Evolutionary conservation across 1,140 invertebrate species (phyloP), one percentile per base, ranked within the genome.

Genomic region (Eciton burchellii): DNA sequence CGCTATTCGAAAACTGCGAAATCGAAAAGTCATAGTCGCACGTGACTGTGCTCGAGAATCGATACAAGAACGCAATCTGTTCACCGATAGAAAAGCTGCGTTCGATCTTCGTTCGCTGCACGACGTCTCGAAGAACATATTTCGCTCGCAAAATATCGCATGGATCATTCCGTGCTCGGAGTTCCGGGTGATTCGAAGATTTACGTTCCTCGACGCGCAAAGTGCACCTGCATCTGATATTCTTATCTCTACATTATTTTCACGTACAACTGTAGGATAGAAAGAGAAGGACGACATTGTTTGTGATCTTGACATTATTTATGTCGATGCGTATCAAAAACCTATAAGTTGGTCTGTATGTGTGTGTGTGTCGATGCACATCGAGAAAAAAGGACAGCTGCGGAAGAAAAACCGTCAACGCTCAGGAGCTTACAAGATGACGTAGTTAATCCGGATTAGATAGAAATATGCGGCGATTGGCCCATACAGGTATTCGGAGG

Each of bases 21-120:
- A 77, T 62, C 63, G 57, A 24, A 66, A 65, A 72, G 43, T 49
- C 24, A 47, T 43, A 19, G 56, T 41, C 35, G n/a, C 35, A 35
- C 35, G 26, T 60, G 24, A 84, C 35, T 71, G 41, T 66, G 35
- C 63, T 85, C 56, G 66, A 43, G 73, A 73, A 52, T 71, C 47
- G 12, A 65, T 35, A 72, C 54, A 57, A 63, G 57, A 86, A 82
- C 66, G 70, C 77, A 74, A 85, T 82, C 63, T 47, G 21, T 26
- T 47, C 49, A 21, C 65, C 81, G 59, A 81, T 73, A 35, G 74
- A 68, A n/a, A 52, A 54, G 35, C 43, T 35, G 35, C 12, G 66
- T 24, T 73, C 4, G 47, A 19, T 26, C 52, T 63, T 2, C 35
- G 65, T 65, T 65, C 56, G 26, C n/a, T 65, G 63, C 35, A 59